A percentile compares a stretch with the other conserved stretches of the same genome.
phyloP scores from a whole-genome alignment of 2,113 vertebrate genomes.

The Callipepla californica region DNA sequence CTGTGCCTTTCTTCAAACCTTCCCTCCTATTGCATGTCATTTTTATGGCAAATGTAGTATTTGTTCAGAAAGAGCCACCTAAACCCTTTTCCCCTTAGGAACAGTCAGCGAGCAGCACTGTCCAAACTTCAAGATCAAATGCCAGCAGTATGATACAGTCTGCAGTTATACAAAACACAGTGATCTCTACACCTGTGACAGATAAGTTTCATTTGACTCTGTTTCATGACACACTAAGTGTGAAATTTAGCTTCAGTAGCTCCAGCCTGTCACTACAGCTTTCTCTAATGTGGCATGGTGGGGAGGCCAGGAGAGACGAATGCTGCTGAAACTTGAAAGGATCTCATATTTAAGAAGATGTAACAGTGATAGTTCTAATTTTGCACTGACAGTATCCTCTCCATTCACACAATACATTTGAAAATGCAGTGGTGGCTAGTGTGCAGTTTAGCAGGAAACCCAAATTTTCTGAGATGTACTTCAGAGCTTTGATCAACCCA shows the following conservation, averaged over 20 bases:
- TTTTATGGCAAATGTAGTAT: not conserved
- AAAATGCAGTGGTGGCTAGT: not conserved
- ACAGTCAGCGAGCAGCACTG: not conserved
- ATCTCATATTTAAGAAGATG: not conserved
- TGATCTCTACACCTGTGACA: not conserved
- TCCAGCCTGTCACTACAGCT: not conserved
- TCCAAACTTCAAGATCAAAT: not conserved
- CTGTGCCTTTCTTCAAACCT: not conserved
- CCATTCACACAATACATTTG: not conserved
- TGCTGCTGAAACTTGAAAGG: not conserved
- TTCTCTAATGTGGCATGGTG: not conserved
- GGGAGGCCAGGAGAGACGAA: not conserved
- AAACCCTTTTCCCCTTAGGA: not conserved
- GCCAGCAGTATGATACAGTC: not conserved
- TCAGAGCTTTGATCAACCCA: not conserved
- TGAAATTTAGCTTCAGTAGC: constrained; percentile 16
- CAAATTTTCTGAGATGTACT: not conserved
- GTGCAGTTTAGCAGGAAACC: not conserved
- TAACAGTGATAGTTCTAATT: not conserved
- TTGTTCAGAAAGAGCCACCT: not conserved
- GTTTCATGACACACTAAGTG: not conserved
- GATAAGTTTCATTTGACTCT: not conserved
- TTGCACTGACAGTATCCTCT: not conserved
- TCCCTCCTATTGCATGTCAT: not conserved
- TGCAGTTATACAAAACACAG: constrained; percentile 4